Conservation (phyloP, 2,113 vertebrate genomes). For the Pseudopodoces humilis region DNA sequence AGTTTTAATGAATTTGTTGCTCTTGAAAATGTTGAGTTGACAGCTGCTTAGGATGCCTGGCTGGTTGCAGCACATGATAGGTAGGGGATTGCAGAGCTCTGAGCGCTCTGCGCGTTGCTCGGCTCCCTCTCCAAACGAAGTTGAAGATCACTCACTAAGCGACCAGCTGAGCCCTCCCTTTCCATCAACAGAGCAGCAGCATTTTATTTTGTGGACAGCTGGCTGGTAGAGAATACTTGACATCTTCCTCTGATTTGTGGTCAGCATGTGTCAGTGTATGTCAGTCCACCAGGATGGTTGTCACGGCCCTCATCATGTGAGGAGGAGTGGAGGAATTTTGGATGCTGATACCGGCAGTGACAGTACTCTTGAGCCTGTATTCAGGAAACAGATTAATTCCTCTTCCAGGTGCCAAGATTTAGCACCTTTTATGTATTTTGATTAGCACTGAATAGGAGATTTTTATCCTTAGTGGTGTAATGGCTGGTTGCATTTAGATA, state of each 20-base stretch:
- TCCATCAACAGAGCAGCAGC: background rate
- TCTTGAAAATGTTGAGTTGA: conserved; percentile 60
- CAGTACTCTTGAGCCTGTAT: background rate
- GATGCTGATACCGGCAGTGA: background rate
- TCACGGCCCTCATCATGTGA: background rate
- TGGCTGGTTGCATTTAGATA: conserved; percentile 7
- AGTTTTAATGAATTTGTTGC: conserved; percentile 63
- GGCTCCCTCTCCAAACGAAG: background rate
- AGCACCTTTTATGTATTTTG: conserved; percentile 17
- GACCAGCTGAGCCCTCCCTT: background rate
- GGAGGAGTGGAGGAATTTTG: background rate
- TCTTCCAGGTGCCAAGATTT: background rate
- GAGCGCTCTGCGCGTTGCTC: background rate
- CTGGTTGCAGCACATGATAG: background rate
- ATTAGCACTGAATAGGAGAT: background rate
- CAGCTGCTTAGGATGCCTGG: conserved; percentile 42
- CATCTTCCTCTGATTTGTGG: background rate
- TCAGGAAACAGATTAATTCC: background rate
- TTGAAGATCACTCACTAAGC: background rate
- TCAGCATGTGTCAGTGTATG: background rate
- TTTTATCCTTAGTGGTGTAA: background rate
- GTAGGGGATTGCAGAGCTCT: background rate
- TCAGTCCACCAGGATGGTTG: background rate
- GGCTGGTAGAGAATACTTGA: background rate
- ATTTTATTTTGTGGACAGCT: background rate